Percentiles rank a stretch among this genome's conserved stretches.
phyloP scores from a whole-genome alignment of 2,888 invertebrate species.

The Mythimna pallens region DNA sequence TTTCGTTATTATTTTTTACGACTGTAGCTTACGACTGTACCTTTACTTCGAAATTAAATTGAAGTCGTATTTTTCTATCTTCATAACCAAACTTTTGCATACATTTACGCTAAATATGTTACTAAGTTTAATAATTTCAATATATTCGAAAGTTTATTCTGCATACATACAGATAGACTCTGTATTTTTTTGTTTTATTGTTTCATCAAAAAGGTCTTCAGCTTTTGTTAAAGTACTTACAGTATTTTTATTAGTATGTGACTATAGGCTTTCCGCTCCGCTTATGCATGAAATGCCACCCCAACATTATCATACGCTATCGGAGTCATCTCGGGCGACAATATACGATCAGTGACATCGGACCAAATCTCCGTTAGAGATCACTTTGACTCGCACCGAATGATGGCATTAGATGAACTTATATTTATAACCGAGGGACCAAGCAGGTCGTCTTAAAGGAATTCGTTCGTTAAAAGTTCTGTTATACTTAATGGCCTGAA shows the following conservation, averaged over 20 bases:
- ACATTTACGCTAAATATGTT: not conserved
- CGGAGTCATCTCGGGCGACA: conserved; percentile 88
- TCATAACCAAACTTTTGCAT: not conserved
- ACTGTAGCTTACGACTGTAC: not conserved
- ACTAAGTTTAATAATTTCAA: too few relatives aligned
- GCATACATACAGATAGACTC: too few relatives aligned
- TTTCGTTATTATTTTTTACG: not conserved
- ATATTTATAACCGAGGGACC: conserved; percentile 70
- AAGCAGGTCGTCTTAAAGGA: conserved; percentile 54
- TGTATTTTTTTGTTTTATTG: too few relatives aligned
- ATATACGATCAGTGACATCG: conserved; percentile 89
- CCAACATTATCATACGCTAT: conserved; percentile 81
- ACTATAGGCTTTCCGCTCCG: conserved; percentile 65
- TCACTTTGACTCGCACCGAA: conserved; percentile 86
- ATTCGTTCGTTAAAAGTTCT: conserved; percentile 51
- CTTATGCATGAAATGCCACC: conserved; percentile 58
- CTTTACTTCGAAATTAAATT: not conserved
- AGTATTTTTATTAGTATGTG: not conserved
- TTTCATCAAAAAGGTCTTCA: too few relatives aligned
- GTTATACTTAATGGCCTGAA: conserved; percentile 30
- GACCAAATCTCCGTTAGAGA: conserved; percentile 80
- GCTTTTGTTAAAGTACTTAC: not conserved
- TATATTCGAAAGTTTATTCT: not conserved
- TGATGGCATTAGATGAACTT: conserved; percentile 78
- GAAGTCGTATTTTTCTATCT: not conserved